Conservation (phyloP, 2,888 invertebrate species). For the Lordiphosa andalusiaca region DNA sequence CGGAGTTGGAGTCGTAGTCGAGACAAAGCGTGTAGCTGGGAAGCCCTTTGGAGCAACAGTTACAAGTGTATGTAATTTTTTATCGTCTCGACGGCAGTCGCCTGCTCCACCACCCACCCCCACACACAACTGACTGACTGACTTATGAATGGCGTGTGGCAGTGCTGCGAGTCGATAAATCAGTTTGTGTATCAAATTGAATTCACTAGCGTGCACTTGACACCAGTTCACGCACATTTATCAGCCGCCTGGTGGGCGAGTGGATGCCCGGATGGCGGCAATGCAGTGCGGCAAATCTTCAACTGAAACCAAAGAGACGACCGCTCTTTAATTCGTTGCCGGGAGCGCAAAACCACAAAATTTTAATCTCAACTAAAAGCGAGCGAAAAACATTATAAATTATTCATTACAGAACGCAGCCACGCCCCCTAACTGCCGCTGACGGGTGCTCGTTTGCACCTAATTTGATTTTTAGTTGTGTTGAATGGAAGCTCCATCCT, state of each 20-base stretch:
- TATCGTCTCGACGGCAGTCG: slow-evolving; percentile 53
- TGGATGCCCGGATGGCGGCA: no score
- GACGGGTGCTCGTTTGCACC: slow-evolving; percentile 76
- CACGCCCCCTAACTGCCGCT: slow-evolving; percentile 22
- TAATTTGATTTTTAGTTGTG: slow-evolving; percentile 79
- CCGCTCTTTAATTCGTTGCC: slow-evolving; percentile 41
- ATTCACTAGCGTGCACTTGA: slow-evolving; percentile 74
- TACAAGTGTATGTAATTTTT: slow-evolving; percentile 75
- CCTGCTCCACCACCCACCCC: slow-evolving; percentile 1
- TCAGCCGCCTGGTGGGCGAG: slow-evolving; percentile 38
- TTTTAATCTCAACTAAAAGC: slow-evolving; percentile 78
- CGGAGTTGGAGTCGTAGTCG: slow-evolving; percentile 5
- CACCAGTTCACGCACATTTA: slow-evolving; percentile 71
- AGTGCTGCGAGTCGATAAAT: slow-evolving; percentile 66
- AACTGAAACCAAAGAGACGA: background rate
- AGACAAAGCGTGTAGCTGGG: slow-evolving; percentile 16
- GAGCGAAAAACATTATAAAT: slow-evolving; percentile 68
- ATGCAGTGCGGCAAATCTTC: background rate
- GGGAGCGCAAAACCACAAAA: slow-evolving; percentile 66
- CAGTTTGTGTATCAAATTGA: slow-evolving; percentile 78
- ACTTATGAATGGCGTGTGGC: slow-evolving; percentile 70
- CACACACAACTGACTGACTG: slow-evolving; percentile 55
- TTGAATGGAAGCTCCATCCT: slow-evolving; percentile 46
- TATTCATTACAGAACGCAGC: slow-evolving; percentile 74
- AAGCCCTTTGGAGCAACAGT: slow-evolving; percentile 50